Base-by-base conservation (phyloP, 2,888 invertebrate genomes). In the Drosophila subsilvestris region DNA sequence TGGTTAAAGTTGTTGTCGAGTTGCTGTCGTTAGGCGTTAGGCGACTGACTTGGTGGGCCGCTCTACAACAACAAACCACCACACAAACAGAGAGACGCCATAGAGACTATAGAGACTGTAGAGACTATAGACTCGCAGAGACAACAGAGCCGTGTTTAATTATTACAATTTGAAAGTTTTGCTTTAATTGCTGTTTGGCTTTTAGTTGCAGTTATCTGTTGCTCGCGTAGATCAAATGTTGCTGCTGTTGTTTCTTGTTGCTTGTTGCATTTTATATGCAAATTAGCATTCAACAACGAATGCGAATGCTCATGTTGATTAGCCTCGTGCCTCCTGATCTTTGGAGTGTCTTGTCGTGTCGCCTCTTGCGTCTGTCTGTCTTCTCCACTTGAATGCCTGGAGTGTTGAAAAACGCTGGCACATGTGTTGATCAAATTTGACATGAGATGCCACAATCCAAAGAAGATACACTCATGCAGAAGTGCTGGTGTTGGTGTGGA, bases 181-280 rank as follows among this genome's bases (percentile, higher is more conserved):
- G 59, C 72, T 68, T 75, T 87, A 86, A 80, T 78, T 86, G 78
- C 65, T 63, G 70, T 59, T 37, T 74, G 65, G 53, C 73, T 58
- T 62, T 74, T 63, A 65, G 63, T 65, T 68, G 69, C 71, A 61
- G 63, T 68, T 79, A 67, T 75, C 66, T 58, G 50, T 66, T 62
- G n/a, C 14, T 7, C 7, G 37, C 2, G 27, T 6, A 44, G 48
- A 73, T 50, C 37, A 49, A 50, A 48, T 65, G 63, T 27, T 29
- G 22, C 27, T 50, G 37, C 44, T 51, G 68, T 32, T 54, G 58
- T 47, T 65, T 51, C n/a, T 48, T 25, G 47, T 47, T 29, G n/a
- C 44, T 55, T 54, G 58, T 63, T 80, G 76, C 72, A 75, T 71
- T 74, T 78, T 73, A 69, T 84, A 84, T 80, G 83, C 79, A 87